Percentiles rank a stretch among this genome's conserved stretches.
These are phyloP conservation scores for Calidris pugnax DNA, from an alignment of 2,113 vertebrate genomes.

Conservation along the genomic window DNA sequence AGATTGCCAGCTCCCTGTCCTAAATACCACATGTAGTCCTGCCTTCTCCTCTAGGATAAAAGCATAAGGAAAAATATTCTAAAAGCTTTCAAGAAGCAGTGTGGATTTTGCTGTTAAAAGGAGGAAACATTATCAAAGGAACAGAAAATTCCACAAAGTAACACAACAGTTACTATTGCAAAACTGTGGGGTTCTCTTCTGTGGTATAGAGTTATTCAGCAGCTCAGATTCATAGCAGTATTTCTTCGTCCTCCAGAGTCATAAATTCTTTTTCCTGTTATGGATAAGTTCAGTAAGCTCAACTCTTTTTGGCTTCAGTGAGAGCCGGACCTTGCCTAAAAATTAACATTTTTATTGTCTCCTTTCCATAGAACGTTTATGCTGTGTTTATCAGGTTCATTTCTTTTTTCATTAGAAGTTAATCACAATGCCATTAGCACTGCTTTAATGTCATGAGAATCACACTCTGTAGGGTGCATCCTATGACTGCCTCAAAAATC, in stretches of 20 bases:
- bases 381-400: conserved; percentile 15
- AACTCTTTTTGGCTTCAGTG: background rate
- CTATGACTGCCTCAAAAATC: conserved; percentile 57
- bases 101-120: conserved; percentile 43
- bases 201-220: conserved; percentile 9
- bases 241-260: background rate
- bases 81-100: conserved; percentile 42
- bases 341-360: conserved; percentile 20
- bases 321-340: conserved; percentile 36
- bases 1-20: conserved; percentile 52
- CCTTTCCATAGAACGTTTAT: background rate
- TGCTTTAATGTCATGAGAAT: conserved; percentile 64
- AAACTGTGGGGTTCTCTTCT: conserved; percentile 54
- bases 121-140: conserved; percentile 53
- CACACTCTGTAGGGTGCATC: conserved; percentile 62
- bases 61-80: background rate
- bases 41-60: conserved; percentile 47
- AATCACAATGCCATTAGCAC: background rate
- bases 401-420: conserved; percentile 38
- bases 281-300: conserved; percentile 22
- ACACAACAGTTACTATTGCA: conserved; percentile 49
- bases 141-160: conserved; percentile 62
- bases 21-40: conserved; percentile 46
- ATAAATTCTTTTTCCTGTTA: conserved; percentile 49
- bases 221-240: conserved; percentile 1